Base-by-base conservation (phyloP, 2,888 invertebrate species). In the Melinaea menophilus region DNA sequence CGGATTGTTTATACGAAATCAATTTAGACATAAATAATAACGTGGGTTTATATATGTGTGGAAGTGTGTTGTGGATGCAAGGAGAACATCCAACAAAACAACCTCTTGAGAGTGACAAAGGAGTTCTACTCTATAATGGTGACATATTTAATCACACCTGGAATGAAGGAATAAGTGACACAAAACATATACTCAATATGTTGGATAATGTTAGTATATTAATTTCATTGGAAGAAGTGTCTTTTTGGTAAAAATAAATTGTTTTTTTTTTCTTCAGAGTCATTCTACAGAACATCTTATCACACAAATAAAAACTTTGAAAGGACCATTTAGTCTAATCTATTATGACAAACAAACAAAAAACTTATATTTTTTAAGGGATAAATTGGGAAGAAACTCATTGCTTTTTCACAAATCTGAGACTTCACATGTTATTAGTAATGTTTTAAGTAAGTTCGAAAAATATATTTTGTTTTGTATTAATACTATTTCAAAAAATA, bases 261-360 rank as follows among this genome's bases (percentile, higher is more conserved):
- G 5, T 31, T 9, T 9, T 81, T 9, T n/a, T 47, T 69, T 54
- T 68, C 77, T 73, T 55, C 69, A 79, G 85, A 69, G 56, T 51
- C 59, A 61, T 56, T 62, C 69, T 33, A 71, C 73, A 54, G 76
- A 82, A 11, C 70, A 88, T 55, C 75, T 92, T 48, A 66, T 92
- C 22, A 72, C 79, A n/a, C 80, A 91, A 55, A 79, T 97, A 56
- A 86, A 88, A 65, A 75, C 75, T 45, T 81, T 97, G 2, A 92
- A 94, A 70, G 98, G 98, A 2, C 98, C 98, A 37, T 98, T 95
- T 85, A 94, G 96, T 63, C 92, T 98, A 65, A 92, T 98, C 70
- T 96, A 94, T 79, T 95, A 93, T 79, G 92, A 95, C 75, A 93
- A 92, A 76, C 58, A 70, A 4, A 82, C 79, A 0, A 84, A 92